phyloP scores from a whole-genome alignment of 1,140 invertebrate genomes.

The Brachionus sp. region DNA sequence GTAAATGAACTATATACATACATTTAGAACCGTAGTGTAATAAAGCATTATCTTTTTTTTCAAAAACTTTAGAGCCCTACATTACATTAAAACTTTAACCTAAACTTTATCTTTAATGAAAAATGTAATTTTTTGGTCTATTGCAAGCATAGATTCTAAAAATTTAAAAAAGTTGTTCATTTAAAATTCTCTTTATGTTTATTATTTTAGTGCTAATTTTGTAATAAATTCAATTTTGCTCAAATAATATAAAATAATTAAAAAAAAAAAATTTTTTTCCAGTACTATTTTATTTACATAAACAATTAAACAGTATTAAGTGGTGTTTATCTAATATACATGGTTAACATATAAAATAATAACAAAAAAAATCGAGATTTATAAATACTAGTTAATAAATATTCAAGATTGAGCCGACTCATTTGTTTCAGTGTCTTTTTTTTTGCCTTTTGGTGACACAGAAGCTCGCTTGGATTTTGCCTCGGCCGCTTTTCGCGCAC shows the following conservation, averaged over 20 bases:
- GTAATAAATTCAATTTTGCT: too few relatives aligned
- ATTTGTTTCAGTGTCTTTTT: not conserved
- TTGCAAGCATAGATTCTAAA: too few relatives aligned
- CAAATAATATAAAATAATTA: not conserved
- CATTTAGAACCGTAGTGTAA: too few relatives aligned
- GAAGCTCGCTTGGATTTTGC: not conserved
- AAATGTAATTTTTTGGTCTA: too few relatives aligned
- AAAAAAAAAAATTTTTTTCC: not conserved
- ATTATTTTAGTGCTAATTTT: too few relatives aligned
- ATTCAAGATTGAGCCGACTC: not conserved
- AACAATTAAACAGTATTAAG: not conserved
- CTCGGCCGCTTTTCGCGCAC: not conserved
- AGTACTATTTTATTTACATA: not conserved
- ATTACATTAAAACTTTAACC: too few relatives aligned
- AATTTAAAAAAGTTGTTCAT: too few relatives aligned
- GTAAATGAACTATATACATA: too few relatives aligned
- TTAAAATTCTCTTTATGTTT: too few relatives aligned
- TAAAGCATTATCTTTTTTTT: too few relatives aligned
- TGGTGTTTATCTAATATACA: not conserved
- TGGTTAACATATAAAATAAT: not conserved
- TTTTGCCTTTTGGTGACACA: not conserved
- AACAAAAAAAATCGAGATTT: not conserved
- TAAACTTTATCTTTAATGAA: too few relatives aligned
- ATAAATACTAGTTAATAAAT: not conserved
- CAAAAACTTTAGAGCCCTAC: too few relatives aligned